Evolutionary conservation across 2,113 vertebrate species (phyloP).

Genomic region (Oriolus oriolus): DNA sequence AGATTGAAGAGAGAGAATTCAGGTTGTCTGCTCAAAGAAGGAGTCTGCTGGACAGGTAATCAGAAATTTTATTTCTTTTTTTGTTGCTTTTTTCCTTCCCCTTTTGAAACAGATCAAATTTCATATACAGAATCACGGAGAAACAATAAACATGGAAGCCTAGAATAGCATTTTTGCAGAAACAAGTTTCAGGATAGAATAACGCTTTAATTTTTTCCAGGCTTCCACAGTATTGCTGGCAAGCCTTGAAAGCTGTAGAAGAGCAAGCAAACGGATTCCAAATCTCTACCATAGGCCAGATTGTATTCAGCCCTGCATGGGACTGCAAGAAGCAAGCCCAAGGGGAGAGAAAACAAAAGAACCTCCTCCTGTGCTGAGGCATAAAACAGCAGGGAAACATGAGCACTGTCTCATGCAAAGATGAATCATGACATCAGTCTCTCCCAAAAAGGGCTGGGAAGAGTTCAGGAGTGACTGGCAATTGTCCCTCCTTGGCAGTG

Average conservation of each 20-base stretch:
- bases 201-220: constrained; percentile 60
- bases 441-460: constrained; percentile 8
- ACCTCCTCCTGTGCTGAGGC: constrained; percentile 18
- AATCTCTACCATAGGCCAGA: constrained; percentile 30
- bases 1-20: neutral
- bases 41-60: neutral
- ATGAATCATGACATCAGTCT: constrained; percentile 36
- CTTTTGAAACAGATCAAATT: neutral
- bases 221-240: constrained; percentile 52
- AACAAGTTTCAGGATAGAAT: constrained; percentile 50
- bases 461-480: neutral
- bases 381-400: constrained; percentile 49
- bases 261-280: constrained; percentile 47
- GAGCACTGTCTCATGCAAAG: constrained; percentile 14
- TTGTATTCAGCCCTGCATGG: constrained; percentile 32
- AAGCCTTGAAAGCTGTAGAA: constrained; percentile 44
- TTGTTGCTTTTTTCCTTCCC: neutral
- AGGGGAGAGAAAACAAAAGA: constrained; percentile 50
- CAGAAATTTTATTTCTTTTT: neutral
- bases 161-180: constrained; percentile 48
- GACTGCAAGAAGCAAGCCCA: neutral
- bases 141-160: constrained; percentile 51
- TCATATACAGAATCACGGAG: neutral
- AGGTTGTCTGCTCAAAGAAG: neutral
- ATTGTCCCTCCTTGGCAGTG: neutral